Base-by-base conservation (phyloP, 2,888 invertebrate genomes). In the Watsonalla cultraria region DNA sequence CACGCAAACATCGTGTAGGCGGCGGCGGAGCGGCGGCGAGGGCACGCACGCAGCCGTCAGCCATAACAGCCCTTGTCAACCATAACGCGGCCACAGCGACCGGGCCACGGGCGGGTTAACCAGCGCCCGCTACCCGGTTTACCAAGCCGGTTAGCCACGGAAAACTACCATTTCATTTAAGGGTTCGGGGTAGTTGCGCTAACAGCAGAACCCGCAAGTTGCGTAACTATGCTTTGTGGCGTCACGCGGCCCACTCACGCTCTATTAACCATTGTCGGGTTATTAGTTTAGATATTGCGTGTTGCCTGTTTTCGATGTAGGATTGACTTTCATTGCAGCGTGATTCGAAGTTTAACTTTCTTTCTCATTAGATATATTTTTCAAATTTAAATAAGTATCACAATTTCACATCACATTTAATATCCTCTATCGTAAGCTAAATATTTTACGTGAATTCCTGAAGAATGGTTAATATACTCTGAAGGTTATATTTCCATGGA, bases 131-230 rank as follows among this genome's bases (percentile, higher is more conserved):
- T 69, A 58, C 54, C 64, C 70, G 67, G 69, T 67, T 65, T 68
- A 66, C 74, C 72, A 63, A 54, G 59, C 71, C 72, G 81, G 83
- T 77, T 78, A 78, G 78, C 82, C 82, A 74, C 83, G 86, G 84
- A 88, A 88, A 90, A 89, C 88, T 87, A 87, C 86, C 86, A 86
- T 89, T 89, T 86, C 89, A 87, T 89, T 90, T 88, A 89, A 79
- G 88, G 86, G 86, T 87, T 85, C 66, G 81, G 83, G 82, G 82
- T 82, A 84, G 85, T 82, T 80, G 76, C 65, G 77, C 78, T 82
- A 84, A 84, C 84, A 81, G 78, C 79, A 66, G 69, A 77, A 76
- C 76, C 86, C 86, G 70, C 86, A 84, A 86, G 73, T 85, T 85
- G 76, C 78, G 81, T 83, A 87, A 87, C 86, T 84, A 83, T 82